A percentile compares a stretch with the other conserved stretches of the same genome.
These are phyloP conservation scores for Zele albiditarsus DNA, from an alignment of 2,888 invertebrate species.

Conservation along the genomic window DNA sequence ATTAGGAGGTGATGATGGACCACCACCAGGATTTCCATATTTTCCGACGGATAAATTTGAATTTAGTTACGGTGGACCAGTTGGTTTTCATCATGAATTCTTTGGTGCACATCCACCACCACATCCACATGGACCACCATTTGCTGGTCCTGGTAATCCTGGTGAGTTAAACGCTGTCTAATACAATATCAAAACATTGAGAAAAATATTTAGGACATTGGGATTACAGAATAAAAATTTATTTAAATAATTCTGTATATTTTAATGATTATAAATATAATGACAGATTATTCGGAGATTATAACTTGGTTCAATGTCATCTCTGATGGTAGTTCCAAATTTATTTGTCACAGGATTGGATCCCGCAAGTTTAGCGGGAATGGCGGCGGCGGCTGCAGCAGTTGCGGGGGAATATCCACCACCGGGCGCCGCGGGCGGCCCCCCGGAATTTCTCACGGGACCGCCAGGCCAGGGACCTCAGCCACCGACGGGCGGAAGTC, in stretches of 20 bases:
- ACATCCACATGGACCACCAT: constrained; percentile 82
- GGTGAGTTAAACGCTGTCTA: constrained; percentile 62
- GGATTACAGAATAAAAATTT: neutral
- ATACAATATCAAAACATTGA: neutral
- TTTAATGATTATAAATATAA: neutral
- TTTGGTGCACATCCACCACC: constrained; percentile 79
- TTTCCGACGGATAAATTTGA: constrained; percentile 94
- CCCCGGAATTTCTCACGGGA: constrained; percentile 71
- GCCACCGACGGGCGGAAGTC: constrained; percentile 69
- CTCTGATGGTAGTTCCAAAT: constrained; percentile 63
- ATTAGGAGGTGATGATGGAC: constrained; percentile 88
- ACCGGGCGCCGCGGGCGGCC: constrained; percentile 70
- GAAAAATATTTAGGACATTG: too few species aligned
- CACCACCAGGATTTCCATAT: constrained; percentile 91
- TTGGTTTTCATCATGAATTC: constrained; percentile 91
- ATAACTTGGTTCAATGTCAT: constrained; percentile 53
- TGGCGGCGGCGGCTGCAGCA: constrained; percentile 67
- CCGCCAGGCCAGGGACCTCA: constrained; percentile 71
- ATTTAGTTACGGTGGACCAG: constrained; percentile 89
- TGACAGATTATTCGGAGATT: constrained; percentile 52
- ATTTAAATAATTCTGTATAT: neutral
- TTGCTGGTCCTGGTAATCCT: constrained; percentile 70
- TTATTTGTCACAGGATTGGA: constrained; percentile 70
- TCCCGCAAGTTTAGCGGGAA: constrained; percentile 70
- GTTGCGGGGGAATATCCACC: constrained; percentile 71